These are phyloP conservation scores for Carassius gibelio DNA, from an alignment of 2,113 vertebrate genomes.

Conservation along the genomic window DNA sequence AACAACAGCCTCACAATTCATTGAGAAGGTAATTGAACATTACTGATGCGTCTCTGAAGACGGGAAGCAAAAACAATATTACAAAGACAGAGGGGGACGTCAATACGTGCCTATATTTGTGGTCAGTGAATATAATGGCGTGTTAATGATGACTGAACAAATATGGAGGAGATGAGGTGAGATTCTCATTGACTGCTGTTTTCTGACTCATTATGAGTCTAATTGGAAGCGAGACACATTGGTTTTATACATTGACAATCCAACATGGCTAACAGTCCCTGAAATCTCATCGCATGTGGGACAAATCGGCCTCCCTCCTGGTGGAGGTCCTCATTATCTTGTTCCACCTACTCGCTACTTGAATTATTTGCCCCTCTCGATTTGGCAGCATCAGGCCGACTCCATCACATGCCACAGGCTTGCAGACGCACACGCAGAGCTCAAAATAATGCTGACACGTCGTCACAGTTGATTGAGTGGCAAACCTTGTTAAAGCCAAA, in stretches of 20 bases:
- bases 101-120: constrained; percentile 19
- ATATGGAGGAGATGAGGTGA: constrained; percentile 5
- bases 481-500: constrained; percentile 12
- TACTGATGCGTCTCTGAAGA: neutral
- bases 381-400: constrained; percentile 11
- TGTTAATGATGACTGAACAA: constrained; percentile 41
- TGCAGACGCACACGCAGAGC: neutral
- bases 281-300: constrained; percentile 25
- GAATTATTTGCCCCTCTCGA: constrained; percentile 17
- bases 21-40: neutral
- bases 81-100: neutral
- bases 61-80: constrained; percentile 4
- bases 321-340: constrained; percentile 27
- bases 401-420: neutral
- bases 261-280: constrained; percentile 29
- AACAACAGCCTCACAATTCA: neutral
- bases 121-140: constrained; percentile 6
- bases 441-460: constrained; percentile 4
- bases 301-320: constrained; percentile 31
- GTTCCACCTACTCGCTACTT: neutral
- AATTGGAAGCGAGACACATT: neutral
- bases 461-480: neutral
- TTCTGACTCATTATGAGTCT: constrained; percentile 37
- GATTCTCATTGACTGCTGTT: constrained; percentile 29
- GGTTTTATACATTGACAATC: neutral